These are phyloP conservation scores for Rhincodon typus DNA, from an alignment of 2,797 vertebrate species.

Conservation along the genomic window DNA sequence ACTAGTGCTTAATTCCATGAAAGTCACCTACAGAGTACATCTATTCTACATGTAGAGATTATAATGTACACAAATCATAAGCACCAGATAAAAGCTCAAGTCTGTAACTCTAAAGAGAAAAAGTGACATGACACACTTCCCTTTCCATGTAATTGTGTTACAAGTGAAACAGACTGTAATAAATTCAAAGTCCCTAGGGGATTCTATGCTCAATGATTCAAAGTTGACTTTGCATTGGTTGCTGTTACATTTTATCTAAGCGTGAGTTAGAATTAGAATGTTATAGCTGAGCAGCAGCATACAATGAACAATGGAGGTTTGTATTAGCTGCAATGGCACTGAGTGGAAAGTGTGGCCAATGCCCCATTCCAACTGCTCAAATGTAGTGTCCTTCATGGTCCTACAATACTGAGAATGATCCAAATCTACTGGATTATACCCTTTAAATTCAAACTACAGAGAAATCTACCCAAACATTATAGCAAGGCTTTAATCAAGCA, in stretches of 20 bases:
- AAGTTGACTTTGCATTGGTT: neutral
- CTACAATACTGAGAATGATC: neutral
- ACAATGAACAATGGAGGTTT: neutral
- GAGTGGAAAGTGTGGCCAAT: neutral
- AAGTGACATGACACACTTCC: neutral
- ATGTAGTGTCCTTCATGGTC: neutral
- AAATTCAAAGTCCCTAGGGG: neutral
- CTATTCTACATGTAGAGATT: neutral
- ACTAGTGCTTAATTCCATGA: neutral
- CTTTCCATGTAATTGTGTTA: neutral
- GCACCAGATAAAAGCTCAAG: neutral
- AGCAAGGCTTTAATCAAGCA: neutral
- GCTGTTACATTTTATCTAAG: neutral
- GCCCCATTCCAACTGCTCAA: neutral
- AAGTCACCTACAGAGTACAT: neutral
- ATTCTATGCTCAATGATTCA: neutral
- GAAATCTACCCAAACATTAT: neutral
- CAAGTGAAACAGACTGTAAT: neutral
- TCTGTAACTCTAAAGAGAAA: neutral
- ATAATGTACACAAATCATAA: neutral
- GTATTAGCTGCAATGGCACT: neutral
- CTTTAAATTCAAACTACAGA: neutral
- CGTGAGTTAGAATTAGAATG: neutral
- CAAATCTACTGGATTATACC: neutral
- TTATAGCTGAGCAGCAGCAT: neutral